These are phyloP conservation scores for Chloroceryle aenea DNA, from an alignment of 2,113 vertebrate species.

Conservation along the genomic window DNA sequence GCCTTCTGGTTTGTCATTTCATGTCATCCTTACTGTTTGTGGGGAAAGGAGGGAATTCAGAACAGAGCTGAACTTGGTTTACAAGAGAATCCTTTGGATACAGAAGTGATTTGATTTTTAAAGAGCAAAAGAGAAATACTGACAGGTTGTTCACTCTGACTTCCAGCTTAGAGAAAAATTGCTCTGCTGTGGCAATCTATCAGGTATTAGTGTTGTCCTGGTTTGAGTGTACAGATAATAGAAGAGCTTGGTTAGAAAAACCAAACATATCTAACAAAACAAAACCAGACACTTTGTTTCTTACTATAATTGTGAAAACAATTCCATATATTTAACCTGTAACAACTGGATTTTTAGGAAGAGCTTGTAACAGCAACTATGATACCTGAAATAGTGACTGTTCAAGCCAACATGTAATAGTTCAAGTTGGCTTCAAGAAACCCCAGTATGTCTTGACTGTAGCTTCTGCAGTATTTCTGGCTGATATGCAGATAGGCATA, in stretches of 20 bases:
- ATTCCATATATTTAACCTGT: background rate
- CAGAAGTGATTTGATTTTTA: background rate
- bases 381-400: background rate
- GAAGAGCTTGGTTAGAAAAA: background rate
- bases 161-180: background rate
- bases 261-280: background rate
- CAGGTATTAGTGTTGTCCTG: background rate
- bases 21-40: background rate
- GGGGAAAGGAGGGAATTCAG: background rate
- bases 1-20: background rate
- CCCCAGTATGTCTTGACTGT: background rate
- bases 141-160: background rate
- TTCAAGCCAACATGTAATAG: too few species aligned
- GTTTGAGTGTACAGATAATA: background rate
- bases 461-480: background rate
- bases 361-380: background rate
- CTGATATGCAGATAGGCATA: background rate
- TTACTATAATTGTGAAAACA: background rate
- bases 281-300: background rate
- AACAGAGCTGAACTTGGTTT: background rate
- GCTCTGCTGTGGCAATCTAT: background rate
- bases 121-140: background rate
- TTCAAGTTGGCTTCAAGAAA: background rate
- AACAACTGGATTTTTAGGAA: background rate
- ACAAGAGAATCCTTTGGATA: background rate